Conservation (phyloP, 1,140 invertebrate species). For the Drosophila funebris region DNA sequence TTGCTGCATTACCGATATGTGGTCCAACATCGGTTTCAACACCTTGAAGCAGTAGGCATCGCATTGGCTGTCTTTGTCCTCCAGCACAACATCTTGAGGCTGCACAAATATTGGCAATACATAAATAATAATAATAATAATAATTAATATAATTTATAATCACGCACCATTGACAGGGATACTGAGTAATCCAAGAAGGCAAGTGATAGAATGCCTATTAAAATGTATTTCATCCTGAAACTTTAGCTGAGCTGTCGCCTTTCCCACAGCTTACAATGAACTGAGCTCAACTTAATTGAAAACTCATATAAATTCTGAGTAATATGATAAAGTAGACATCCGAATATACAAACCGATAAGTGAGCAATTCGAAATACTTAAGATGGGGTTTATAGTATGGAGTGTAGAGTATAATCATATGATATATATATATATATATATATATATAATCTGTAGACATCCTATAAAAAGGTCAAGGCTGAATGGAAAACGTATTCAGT, state of each 20-base stretch:
- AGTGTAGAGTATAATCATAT: too few relatives aligned
- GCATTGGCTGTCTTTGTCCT: not conserved
- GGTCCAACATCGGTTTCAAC: conserved; percentile 18
- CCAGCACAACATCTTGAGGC: not conserved
- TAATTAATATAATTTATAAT: too few relatives aligned
- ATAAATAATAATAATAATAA: too few relatives aligned
- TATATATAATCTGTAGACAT: not conserved
- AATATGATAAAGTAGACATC: not conserved
- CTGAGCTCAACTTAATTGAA: not conserved
- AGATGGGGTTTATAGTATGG: too few relatives aligned
- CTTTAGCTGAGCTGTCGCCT: not conserved
- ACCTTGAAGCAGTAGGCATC: conserved; percentile 16
- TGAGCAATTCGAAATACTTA: too few relatives aligned
- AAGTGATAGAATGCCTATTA: not conserved
- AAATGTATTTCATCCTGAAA: not conserved
- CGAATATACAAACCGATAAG: not conserved
- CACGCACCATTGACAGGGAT: too few relatives aligned
- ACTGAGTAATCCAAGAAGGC: too few relatives aligned
- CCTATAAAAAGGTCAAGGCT: too few relatives aligned
- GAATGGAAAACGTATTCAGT: too few relatives aligned
- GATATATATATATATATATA: not conserved
- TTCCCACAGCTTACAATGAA: not conserved
- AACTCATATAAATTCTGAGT: not conserved
- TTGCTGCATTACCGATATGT: not conserved
- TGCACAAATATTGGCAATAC: not conserved